A percentile compares a stretch with the other conserved stretches of the same genome.
phyloP scores from a whole-genome alignment of 2,113 vertebrate species.

The Alces alces region DNA sequence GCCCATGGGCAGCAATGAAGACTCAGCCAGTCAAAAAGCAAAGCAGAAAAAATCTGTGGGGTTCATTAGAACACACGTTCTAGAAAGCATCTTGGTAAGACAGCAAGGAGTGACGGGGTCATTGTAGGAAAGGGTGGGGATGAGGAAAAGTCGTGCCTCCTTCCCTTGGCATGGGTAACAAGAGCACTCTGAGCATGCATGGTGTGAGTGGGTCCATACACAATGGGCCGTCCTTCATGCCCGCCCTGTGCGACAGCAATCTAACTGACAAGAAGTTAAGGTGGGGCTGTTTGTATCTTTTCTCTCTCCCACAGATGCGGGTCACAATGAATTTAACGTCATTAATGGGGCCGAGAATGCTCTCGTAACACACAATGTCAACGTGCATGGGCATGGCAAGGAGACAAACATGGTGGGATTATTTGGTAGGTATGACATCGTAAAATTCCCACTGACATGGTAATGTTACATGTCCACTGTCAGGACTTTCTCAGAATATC shows the following conservation, averaged over 20 bases:
- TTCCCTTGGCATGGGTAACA: rapidly evolving
- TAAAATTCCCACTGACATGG: background rate
- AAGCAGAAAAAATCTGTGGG: background rate
- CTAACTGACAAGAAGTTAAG: background rate
- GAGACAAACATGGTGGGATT: background rate
- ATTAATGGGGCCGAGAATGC: rapidly evolving
- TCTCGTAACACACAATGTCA: rapidly evolving
- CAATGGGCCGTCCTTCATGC: rapidly evolving
- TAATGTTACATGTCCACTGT: background rate
- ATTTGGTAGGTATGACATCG: background rate
- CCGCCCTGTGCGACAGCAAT: rapidly evolving
- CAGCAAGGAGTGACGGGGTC: background rate
- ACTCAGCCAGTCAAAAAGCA: background rate
- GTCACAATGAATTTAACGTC: background rate
- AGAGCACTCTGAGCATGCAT: rapidly evolving
- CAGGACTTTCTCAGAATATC: background rate
- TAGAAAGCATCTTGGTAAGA: background rate
- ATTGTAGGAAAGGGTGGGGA: background rate
- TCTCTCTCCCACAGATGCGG: background rate
- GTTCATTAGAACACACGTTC: background rate
- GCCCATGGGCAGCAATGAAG: background rate
- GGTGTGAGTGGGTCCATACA: background rate
- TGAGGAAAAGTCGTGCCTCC: rapidly evolving
- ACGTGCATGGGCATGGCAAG: background rate
- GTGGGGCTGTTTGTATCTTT: background rate